phyloP scores from a whole-genome alignment of 1,140 invertebrate species.

The Polypedilum pembai region DNA sequence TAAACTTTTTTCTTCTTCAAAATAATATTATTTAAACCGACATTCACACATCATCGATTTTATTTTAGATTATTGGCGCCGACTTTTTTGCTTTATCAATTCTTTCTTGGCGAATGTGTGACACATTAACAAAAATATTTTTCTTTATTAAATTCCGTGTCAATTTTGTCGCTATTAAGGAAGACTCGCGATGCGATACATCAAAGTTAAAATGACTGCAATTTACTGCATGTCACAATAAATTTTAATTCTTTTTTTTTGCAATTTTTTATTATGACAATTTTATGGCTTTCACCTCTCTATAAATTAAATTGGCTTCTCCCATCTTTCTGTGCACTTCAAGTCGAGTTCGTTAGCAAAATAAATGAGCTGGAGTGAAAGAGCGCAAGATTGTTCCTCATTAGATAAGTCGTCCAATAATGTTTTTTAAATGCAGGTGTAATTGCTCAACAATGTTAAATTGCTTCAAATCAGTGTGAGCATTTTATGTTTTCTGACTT shows the following conservation, averaged over 20 bases:
- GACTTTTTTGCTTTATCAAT: background rate
- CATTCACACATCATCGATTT: background rate
- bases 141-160: background rate
- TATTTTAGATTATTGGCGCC: constrained; percentile 9
- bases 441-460: constrained; percentile 22
- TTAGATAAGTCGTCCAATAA: constrained; percentile 24
- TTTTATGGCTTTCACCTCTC: constrained; percentile 11
- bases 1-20: background rate
- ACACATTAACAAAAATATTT: background rate
- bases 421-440: constrained; percentile 25
- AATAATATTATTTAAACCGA: background rate
- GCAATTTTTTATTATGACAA: constrained; percentile 9
- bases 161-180: constrained; percentile 10
- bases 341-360: background rate
- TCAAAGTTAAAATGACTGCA: background rate
- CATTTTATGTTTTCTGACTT: background rate
- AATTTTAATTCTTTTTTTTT: background rate
- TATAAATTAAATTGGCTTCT: background rate
- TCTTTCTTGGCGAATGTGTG: background rate
- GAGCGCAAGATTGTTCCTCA: constrained; percentile 16
- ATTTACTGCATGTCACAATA: constrained; percentile 1
- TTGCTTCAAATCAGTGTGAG: background rate
- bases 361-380: background rate
- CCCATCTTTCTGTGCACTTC: no score
- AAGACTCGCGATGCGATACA: background rate